Evolutionary conservation across 2,888 invertebrate species (phyloP), one percentile per base, ranked within the genome.

Genomic region (Oligia strigilis): DNA sequence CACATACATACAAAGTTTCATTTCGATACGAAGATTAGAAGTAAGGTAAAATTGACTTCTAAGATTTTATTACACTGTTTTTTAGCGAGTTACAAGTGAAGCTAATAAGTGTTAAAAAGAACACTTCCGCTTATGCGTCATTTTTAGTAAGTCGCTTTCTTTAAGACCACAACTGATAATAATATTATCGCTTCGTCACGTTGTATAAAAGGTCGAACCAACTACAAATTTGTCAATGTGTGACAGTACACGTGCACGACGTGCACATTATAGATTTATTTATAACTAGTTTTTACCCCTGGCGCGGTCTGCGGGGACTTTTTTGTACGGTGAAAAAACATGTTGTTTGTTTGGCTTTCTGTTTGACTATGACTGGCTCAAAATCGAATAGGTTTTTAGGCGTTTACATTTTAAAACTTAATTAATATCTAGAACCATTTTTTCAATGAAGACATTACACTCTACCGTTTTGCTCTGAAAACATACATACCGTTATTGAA

Each of bases 191-290:
- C 69, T 71, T 72, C 78, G 92, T 94, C 92, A 93, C 89, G 88
- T 85, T 83, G 78, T 86, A 90, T 91, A 90, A 92, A 92, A 91
- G 93, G 91, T 85, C 88, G 83, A 71, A 77, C 69, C 73, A 64
- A 88, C 79, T 80, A 89, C 82, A 83, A 91, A 92, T 93, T 92
- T 92, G 91, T 92, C 92, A 92, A 90, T 91, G 81, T 89, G 80
- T 90, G 91, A 90, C 91, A 87, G 74, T 91, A 92, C 91, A 91
- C 92, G 91, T 90, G 92, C 88, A 36, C 19, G 75, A 91, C 92
- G 91, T 90, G 92, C 88, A 40, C n/a, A 75, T 17, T 80, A 83
- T 80, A 86, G 78, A 82, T 87, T 86, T 81, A 82, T 84, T 81
- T 84, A 78, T 87, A 81, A 81, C 73, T 67, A 85, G 82, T 80